Conservation (phyloP, 1,140 invertebrate species). For the Drosophila navojoa region DNA sequence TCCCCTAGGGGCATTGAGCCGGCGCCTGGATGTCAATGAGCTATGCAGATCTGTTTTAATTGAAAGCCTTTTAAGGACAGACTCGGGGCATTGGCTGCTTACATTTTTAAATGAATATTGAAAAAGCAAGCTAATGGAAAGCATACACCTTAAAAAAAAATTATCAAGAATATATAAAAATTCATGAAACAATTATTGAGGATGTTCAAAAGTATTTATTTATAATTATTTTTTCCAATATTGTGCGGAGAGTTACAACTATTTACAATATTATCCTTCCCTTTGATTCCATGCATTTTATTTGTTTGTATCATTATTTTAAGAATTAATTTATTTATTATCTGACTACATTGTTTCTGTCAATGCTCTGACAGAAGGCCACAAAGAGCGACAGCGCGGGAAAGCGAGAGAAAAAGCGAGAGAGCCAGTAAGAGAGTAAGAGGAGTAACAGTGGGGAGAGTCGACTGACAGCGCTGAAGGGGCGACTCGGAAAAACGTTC, state of each 20-base stretch:
- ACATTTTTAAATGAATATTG: conserved; percentile 6
- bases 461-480: conserved; percentile 1
- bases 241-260: too few species aligned
- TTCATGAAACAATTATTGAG: too few species aligned
- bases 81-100: neutral
- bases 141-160: too few species aligned
- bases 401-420: neutral
- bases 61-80: conserved; percentile 30
- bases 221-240: too few species aligned
- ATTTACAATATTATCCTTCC: too few species aligned
- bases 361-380: conserved; percentile 67
- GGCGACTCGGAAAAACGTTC: conserved; percentile 63
- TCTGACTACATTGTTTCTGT: conserved; percentile 64
- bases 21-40: conserved; percentile 39
- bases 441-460: conserved; percentile 1
- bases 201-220: too few species aligned
- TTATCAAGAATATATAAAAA: too few species aligned
- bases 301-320: conserved; percentile 30
- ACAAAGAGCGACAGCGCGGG: neutral
- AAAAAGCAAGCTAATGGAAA: neutral
- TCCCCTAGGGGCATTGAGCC: neutral
- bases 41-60: conserved; percentile 38
- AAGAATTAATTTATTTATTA: conserved; percentile 65
- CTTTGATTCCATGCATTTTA: too few species aligned
- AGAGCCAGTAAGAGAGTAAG: neutral